Conservation (phyloP, 2,113 vertebrate genomes). For the Dipodomys ordii region DNA sequence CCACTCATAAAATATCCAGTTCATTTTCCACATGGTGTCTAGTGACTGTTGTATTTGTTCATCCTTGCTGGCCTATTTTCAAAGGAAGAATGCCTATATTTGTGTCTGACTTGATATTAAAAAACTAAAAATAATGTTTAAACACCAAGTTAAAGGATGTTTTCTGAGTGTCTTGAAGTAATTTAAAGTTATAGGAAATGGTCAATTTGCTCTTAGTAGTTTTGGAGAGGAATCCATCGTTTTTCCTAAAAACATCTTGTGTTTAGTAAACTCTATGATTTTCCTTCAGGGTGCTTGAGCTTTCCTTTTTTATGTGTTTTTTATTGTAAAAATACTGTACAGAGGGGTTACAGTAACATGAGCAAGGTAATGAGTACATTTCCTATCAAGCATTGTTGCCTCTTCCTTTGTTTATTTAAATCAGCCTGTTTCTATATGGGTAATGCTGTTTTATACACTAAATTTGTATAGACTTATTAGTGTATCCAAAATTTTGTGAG, state of each 20-base stretch:
- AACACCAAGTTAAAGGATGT: not conserved
- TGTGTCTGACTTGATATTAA: not conserved
- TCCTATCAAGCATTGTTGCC: too few relatives aligned
- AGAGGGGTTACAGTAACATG: too few relatives aligned
- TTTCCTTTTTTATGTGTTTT: not conserved
- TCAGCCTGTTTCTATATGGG: not conserved
- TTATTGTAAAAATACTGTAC: too few relatives aligned
- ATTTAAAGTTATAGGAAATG: not conserved
- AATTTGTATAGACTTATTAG: not conserved
- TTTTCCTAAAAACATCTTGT: not conserved
- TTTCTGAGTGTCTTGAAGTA: not conserved
- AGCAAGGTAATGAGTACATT: too few relatives aligned
- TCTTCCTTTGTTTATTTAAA: not conserved
- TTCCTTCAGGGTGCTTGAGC: not conserved
- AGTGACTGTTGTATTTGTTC: too few relatives aligned
- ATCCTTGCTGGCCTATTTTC: not conserved
- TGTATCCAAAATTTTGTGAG: not conserved
- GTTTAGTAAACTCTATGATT: not conserved
- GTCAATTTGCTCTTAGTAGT: not conserved
- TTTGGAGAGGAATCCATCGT: not conserved
- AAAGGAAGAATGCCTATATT: not conserved
- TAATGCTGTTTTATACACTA: not conserved
- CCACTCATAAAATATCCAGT: too few relatives aligned
- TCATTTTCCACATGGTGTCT: too few relatives aligned
- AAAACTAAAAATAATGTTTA: constrained; percentile 19